Base-by-base conservation (phyloP, 1,140 invertebrate genomes). In the Macrobrachium rosenbergii region DNA sequence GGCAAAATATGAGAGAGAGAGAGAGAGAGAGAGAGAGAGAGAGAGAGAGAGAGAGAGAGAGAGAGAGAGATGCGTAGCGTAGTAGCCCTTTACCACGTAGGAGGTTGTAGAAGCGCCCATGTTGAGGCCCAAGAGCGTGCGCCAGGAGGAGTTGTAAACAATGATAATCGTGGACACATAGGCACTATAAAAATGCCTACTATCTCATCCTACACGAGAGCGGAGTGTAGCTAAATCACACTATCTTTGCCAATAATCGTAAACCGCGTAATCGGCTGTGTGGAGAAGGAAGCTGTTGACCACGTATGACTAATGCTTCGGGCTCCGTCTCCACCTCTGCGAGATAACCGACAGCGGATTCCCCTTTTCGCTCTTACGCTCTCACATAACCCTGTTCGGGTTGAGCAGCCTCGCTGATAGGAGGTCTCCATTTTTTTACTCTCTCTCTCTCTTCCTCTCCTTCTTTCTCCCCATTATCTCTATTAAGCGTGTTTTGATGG, bases 161-260 rank as follows among this genome's bases (percentile, higher is more conserved):
- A 82, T 82, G 81, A 82, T 82, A 82, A 82, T 58, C 43, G 11
- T 64, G 43, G 64, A 82, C 80, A 82, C 81, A 73, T n/a, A 73
- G 67, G 45, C 64, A 28, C 81, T 73, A 82, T 82, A 82, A 82
- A 82, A 82, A 73, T 82, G 81, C 67, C 81, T 73, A 37, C 81
- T 82, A 82, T 82, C 81, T 82, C 81, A 82, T 82, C 81, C 23
- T 82, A 82, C 80, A 82, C 23, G 23, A 23, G 23, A 28, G 43
- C 28, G 80, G 80, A 58, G 43, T 37, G 80, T 62, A 69, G 80
- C 59, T 82, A 82, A 82, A 82, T 82, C 80, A 82, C 80, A 69
- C 64, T 82, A 82, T 82, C 80, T 69, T 52, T 19, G 16, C 80
- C 64, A 73, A 82, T 73, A 45, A 67, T 82, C 67, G 81, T 82